Evolutionary conservation across 2,888 invertebrate genomes (phyloP), one percentile per base, ranked within the genome.

Genomic region (Erebia palarica): DNA sequence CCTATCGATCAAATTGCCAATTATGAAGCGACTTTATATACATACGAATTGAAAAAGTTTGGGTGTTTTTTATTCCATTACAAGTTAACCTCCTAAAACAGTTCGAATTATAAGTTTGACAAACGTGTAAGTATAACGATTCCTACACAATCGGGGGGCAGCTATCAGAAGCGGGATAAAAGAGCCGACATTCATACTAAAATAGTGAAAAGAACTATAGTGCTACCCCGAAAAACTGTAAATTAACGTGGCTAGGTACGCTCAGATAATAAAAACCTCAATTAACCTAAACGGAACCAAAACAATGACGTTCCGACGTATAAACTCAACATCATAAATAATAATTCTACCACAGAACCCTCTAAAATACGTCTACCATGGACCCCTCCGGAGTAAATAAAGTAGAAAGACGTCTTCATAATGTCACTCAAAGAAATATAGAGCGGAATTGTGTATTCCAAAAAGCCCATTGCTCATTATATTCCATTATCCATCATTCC

Each of bases 401-500:
- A 14, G 14, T 49, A 11, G 14, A n/a, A 9, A 90, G 91, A 90
- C 86, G 80, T 87, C 86, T 89, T 80, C 53, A 42, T 83, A 82
- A 86, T 83, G 81, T 76, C 74, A 75, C 80, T 75, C 73, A 67
- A 82, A 68, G 57, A 81, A 82, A 81, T 66, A 66, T 66, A 16
- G 0, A 61, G 81, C 78, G 81, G 59, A 16, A 57, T 70, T 53
- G 71, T 10, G 59, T 51, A 59, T 60, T 47, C 57, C 14, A 9
- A 42, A 13, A 49, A 55, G 53, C 47, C 76, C 76, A 83, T 82
- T 80, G 81, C 78, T 80, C 82, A 85, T 86, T 89, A 73, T 84
- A 85, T 80, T 79, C 85, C 82, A 89, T 89, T 90, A 88, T 90
- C 85, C 86, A 89, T 91, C 90, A 89, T 89, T 90, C 88, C 85